phyloP scores from a whole-genome alignment of 2,113 vertebrate species.

The Trogon melanurus region DNA sequence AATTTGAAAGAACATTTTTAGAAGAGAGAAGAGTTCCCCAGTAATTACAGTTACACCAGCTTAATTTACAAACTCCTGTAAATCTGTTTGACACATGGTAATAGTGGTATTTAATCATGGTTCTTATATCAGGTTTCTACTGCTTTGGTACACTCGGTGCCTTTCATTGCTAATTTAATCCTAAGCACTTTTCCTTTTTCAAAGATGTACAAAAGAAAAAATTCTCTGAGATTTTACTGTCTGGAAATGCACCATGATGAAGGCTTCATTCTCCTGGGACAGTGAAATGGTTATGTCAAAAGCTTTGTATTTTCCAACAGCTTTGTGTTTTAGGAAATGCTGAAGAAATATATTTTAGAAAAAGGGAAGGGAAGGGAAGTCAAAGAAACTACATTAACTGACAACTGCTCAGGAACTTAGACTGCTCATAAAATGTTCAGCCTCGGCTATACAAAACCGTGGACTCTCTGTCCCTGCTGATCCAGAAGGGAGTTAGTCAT shows the following conservation, averaged over 20 bases:
- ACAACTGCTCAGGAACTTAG: background rate
- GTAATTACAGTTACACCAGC: background rate
- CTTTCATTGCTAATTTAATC: background rate
- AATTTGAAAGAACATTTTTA: background rate
- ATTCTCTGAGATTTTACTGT: background rate
- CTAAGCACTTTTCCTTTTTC: background rate
- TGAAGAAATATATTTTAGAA: background rate
- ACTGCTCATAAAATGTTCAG: background rate
- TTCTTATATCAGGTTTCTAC: background rate
- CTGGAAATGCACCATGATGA: background rate
- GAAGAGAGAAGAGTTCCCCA: background rate
- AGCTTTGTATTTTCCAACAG: background rate
- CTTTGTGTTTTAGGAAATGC: background rate
- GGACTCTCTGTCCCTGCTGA: background rate
- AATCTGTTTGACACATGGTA: background rate
- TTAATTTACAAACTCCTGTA: conserved; percentile 10
- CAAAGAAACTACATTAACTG: background rate
- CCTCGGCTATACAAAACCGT: background rate
- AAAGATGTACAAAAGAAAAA: background rate
- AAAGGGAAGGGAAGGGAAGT: background rate
- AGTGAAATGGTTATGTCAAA: background rate
- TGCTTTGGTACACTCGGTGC: background rate
- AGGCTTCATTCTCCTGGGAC: background rate
- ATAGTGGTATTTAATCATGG: background rate
- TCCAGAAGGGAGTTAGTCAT: background rate